These are phyloP conservation scores for Andrena cerasifolii DNA, from an alignment of 1,140 invertebrate species.

Conservation along the genomic window DNA sequence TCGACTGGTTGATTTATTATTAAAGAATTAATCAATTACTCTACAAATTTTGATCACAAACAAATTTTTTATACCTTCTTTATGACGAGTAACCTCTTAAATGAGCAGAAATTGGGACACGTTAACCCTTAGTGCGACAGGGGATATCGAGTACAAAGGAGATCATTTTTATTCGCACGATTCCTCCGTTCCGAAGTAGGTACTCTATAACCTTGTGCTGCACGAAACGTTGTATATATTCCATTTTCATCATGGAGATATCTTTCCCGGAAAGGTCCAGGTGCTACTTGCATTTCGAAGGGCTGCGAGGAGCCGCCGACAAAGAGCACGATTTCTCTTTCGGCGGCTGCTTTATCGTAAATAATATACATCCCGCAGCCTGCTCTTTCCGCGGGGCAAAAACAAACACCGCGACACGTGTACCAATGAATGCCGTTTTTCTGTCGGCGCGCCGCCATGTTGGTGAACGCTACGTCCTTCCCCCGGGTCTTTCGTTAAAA, in stretches of 20 bases:
- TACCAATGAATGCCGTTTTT: slow-evolving; percentile 16
- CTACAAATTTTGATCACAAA: no score
- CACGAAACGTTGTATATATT: no score
- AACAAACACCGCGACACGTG: not conserved
- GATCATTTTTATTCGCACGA: not conserved
- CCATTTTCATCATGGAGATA: not conserved
- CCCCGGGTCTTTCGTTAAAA: slow-evolving; percentile 11
- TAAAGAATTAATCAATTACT: no score
- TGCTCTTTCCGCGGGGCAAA: not conserved
- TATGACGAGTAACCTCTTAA: no score
- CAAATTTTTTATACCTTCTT: no score
- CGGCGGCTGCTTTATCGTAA: not conserved
- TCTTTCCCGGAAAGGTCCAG: no score
- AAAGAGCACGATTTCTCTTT: not conserved
- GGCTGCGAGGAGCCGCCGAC: not conserved
- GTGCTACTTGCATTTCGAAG: not conserved
- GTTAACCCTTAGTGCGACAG: no score
- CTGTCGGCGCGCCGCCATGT: not conserved
- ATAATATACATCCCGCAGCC: not conserved
- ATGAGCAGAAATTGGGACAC: no score
- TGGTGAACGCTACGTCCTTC: not conserved
- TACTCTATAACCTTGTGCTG: no score
- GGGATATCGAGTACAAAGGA: not conserved
- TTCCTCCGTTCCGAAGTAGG: no score
- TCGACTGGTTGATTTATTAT: no score